These are phyloP conservation scores for Tethea ocularis DNA, from an alignment of 2,888 invertebrate species.

Conservation along the genomic window DNA sequence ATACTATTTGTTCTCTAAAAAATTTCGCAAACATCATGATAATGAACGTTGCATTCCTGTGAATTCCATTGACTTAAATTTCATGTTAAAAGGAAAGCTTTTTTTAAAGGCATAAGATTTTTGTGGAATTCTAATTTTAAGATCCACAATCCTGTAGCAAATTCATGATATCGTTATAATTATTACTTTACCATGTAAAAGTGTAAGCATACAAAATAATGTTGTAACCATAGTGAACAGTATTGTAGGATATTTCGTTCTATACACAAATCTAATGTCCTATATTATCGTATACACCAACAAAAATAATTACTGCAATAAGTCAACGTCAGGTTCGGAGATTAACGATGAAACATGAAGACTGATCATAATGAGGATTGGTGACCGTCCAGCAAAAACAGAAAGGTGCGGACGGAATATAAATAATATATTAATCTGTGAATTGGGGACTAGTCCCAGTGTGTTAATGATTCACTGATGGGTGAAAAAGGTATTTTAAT, in stretches of 20 bases:
- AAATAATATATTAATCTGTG: background rate
- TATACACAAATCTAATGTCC: background rate
- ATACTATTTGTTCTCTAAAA: too few species aligned
- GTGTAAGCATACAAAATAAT: background rate
- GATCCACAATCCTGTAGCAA: too few species aligned
- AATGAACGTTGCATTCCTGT: too few species aligned
- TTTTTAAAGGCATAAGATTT: too few species aligned
- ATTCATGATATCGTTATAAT: too few species aligned
- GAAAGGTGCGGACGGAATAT: conserved; percentile 3
- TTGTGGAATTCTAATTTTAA: too few species aligned
- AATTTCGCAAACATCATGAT: too few species aligned
- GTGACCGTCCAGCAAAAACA: conserved; percentile 8
- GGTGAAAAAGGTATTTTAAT: too few species aligned
- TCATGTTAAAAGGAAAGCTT: too few species aligned
- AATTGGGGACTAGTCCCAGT: background rate
- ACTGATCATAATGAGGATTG: conserved; percentile 33
- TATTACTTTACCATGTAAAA: too few species aligned
- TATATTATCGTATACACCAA: conserved; percentile 1
- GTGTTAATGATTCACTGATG: background rate
- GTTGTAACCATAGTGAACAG: background rate
- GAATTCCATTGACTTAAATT: too few species aligned
- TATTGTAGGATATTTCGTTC: background rate
- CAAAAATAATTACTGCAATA: conserved; percentile 35
- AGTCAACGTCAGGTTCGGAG: conserved; percentile 33
- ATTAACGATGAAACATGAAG: conserved; percentile 39